Conservation (phyloP, 2,113 vertebrate genomes). For the Gobiocypris rarus region DNA sequence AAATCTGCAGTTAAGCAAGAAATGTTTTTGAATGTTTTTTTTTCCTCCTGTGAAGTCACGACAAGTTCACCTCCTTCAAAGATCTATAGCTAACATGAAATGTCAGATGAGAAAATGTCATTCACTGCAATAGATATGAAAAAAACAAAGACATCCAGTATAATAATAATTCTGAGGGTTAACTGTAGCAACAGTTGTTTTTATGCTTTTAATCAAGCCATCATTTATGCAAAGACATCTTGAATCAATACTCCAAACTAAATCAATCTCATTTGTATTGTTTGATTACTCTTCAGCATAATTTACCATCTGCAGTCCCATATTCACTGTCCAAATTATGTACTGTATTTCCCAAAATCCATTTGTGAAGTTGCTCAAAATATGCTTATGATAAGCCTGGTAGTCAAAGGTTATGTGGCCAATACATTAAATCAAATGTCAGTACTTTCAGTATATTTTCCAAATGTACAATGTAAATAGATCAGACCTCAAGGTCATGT, state of each 20-base stretch:
- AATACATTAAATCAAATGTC: not conserved
- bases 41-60: not conserved
- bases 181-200: no score
- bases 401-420: not conserved
- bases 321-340: not conserved
- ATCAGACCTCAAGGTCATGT: not conserved
- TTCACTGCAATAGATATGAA: not conserved
- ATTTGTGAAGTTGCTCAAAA: not conserved
- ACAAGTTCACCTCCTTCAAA: not conserved
- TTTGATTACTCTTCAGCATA: not conserved
- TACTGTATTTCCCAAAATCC: not conserved
- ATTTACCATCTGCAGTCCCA: not conserved
- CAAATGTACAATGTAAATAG: not conserved
- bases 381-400: not conserved
- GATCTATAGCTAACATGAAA: not conserved
- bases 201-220: no score
- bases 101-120: not conserved
- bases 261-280: not conserved
- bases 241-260: not conserved
- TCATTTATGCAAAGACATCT: not conserved
- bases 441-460: not conserved
- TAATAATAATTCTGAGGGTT: not conserved
- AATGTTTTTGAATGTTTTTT: not conserved
- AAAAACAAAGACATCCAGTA: not conserved
- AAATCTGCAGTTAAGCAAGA: no score